Conservation (phyloP, 2,797 vertebrate species). For the Pyrocephalus nanus region DNA sequence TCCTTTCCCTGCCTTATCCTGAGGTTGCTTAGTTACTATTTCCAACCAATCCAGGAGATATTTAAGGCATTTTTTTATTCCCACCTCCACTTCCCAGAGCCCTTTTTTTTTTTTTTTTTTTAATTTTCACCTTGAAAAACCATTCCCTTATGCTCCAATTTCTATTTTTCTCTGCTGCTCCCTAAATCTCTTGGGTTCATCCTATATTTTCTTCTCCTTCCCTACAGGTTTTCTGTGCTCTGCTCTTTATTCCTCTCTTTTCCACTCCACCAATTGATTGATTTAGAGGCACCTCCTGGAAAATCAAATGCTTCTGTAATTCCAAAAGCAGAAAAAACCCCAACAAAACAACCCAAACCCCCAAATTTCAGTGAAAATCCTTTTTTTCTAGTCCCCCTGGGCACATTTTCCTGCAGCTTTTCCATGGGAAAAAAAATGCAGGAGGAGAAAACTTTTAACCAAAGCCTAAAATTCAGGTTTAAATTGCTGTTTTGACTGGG, state of each 20-base stretch:
- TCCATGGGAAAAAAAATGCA: not conserved
- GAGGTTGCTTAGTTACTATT: not conserved
- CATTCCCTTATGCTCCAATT: not conserved
- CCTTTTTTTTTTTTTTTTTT: fast-evolving
- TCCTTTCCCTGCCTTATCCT: not conserved
- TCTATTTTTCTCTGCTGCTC: not conserved
- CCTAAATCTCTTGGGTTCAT: not conserved
- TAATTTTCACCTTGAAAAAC: not conserved
- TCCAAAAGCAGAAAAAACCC: not conserved
- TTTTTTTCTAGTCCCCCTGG: not conserved
- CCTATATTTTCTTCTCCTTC: not conserved
- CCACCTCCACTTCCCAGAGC: not conserved
- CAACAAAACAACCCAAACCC: not conserved
- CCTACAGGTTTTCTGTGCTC: not conserved
- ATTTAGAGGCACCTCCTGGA: not conserved
- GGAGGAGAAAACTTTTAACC: not conserved
- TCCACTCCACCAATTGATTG: not conserved
- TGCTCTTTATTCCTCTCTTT: not conserved
- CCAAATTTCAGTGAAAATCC: not conserved
- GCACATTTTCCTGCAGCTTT: not conserved
- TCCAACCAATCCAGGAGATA: not conserved
- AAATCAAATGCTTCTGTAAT: not conserved
- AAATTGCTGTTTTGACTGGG: not conserved
- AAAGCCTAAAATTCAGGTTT: not conserved
- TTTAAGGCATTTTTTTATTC: not conserved